These are phyloP conservation scores for Brachionus koreanus DNA, from an alignment of 1,140 invertebrate species.

Conservation along the genomic window DNA sequence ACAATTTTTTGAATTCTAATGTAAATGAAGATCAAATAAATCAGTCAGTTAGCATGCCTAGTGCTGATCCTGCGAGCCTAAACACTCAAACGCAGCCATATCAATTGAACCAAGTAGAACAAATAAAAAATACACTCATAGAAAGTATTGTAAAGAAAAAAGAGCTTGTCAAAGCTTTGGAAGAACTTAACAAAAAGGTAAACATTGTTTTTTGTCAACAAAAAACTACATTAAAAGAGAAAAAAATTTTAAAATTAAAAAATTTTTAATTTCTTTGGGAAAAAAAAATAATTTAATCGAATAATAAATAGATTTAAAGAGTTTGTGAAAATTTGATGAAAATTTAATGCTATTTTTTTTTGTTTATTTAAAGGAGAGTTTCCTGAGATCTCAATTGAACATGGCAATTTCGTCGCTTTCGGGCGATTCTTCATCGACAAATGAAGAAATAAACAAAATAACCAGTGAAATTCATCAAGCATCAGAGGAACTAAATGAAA, in stretches of 20 bases:
- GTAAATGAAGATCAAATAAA: background rate
- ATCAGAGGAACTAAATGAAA: background rate
- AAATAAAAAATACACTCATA: slow-evolving; percentile 28
- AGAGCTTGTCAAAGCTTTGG: slow-evolving; percentile 23
- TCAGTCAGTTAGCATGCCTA: background rate
- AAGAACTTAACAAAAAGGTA: slow-evolving; percentile 43
- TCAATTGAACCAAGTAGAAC: slow-evolving; percentile 23
- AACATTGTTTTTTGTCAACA: background rate
- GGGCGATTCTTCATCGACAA: background rate
- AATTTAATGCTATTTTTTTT: background rate
- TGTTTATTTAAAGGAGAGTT: background rate
- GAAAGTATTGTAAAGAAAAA: slow-evolving; percentile 35
- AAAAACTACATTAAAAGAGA: background rate
- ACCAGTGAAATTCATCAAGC: background rate
- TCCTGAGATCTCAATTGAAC: slow-evolving; percentile 36
- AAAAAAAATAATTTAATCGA: background rate
- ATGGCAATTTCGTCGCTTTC: background rate
- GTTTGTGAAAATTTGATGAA: too few relatives aligned
- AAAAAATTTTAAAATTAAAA: background rate
- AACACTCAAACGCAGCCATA: background rate
- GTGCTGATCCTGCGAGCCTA: background rate
- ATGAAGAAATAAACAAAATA: background rate
- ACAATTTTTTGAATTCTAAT: background rate
- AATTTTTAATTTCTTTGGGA: background rate
- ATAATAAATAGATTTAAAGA: background rate